These are phyloP conservation scores for Anthopleura xanthogrammica DNA, from an alignment of 92 coral and sea anemone genomes.

Conservation along the genomic window DNA sequence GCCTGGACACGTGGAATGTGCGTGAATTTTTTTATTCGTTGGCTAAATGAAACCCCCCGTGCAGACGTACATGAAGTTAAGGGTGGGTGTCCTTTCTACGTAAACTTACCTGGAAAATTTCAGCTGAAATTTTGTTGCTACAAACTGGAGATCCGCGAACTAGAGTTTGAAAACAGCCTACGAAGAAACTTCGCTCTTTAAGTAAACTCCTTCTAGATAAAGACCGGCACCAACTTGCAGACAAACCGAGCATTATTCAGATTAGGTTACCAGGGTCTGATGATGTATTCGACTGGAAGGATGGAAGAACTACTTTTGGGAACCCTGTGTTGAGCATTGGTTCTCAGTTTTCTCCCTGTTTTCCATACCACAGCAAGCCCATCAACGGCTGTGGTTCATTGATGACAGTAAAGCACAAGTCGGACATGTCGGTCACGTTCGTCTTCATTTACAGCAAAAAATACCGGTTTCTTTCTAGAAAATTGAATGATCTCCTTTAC, in stretches of 20 bases:
- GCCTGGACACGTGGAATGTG: not conserved
- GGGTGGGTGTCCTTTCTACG: not conserved
- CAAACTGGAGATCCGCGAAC: slow-evolving; percentile 4
- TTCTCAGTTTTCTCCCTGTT: not conserved
- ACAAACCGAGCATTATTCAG: not conserved
- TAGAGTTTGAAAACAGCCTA: not conserved
- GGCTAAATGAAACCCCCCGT: no score
- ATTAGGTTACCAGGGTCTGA: no score
- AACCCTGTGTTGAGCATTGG: not conserved
- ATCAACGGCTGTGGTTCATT: not conserved
- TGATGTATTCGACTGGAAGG: no score
- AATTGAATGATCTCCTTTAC: slow-evolving; percentile 4
- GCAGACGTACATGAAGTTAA: not conserved
- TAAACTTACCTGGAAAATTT: not conserved
- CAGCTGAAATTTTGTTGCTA: not conserved
- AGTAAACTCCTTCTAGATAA: not conserved
- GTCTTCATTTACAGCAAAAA: not conserved
- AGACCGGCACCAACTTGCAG: not conserved
- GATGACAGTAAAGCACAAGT: not conserved
- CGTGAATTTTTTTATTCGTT: no score
- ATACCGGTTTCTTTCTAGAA: not conserved
- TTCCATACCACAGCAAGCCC: not conserved
- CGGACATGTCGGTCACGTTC: not conserved
- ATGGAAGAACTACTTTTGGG: not conserved
- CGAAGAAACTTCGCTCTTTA: not conserved